Conservation (phyloP, 1,140 invertebrate species). For the Drosophila subpulchrella region DNA sequence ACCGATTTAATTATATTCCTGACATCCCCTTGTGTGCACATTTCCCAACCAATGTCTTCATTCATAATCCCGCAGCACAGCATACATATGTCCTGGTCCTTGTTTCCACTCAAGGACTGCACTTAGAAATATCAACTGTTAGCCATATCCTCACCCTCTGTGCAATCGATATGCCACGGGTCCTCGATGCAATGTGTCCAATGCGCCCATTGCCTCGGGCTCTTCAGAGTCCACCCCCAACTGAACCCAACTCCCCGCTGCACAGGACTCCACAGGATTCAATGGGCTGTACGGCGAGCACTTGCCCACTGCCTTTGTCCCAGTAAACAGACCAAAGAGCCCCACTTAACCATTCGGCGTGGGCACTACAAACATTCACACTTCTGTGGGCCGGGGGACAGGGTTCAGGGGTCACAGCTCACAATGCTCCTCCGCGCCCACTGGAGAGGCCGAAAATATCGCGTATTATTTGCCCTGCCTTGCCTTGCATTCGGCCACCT, state of each 20-base stretch:
- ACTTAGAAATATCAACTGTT: constrained; percentile 40
- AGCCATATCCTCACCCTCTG: constrained; percentile 15
- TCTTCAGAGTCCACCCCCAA: constrained; percentile 19
- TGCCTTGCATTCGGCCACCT: constrained; percentile 41
- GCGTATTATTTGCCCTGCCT: constrained; percentile 66
- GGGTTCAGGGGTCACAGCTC: constrained; percentile 20
- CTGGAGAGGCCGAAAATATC: constrained; percentile 66
- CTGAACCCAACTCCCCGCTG: constrained; percentile 19
- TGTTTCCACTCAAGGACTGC: constrained; percentile 16
- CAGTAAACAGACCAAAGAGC: constrained; percentile 68
- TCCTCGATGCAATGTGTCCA: constrained; percentile 55
- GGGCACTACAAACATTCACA: constrained; percentile 54
- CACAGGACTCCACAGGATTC: constrained; percentile 43
- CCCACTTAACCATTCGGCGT: constrained; percentile 54
- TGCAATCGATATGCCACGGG: constrained; percentile 40
- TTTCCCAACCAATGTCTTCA: constrained; percentile 4
- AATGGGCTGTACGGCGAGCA: constrained; percentile 69
- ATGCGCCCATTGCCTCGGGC: constrained; percentile 25
- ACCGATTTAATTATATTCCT: neutral
- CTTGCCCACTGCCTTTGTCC: constrained; percentile 70
- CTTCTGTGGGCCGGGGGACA: constrained; percentile 2
- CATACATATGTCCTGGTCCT: constrained; percentile 25
- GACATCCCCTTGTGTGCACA: neutral
- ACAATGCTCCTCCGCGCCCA: constrained; percentile 8
- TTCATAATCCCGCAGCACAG: constrained; percentile 23